Conservation (phyloP, 2,797 vertebrate species). For the Sylvilagus floridanus region DNA sequence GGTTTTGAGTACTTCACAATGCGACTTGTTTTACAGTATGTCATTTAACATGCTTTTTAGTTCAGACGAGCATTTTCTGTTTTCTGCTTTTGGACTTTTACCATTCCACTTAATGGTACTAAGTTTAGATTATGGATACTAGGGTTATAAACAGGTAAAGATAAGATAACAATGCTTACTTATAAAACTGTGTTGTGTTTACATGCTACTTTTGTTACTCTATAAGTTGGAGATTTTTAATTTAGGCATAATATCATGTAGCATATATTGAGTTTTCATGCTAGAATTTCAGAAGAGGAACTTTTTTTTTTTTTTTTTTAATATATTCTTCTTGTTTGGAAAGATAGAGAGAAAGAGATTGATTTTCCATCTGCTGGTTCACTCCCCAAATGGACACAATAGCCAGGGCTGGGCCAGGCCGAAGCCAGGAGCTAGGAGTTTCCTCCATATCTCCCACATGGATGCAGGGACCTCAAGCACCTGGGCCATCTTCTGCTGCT, state of each 20-base stretch:
- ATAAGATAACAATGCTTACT: neutral
- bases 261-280: conserved; percentile 33
- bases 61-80: neutral
- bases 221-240: neutral
- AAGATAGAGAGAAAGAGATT: too few species aligned
- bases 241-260: neutral
- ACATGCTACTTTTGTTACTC: neutral
- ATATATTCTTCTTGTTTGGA: too few species aligned
- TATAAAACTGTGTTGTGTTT: neutral
- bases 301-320: too few species aligned
- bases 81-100: neutral
- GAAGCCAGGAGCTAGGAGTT: too few species aligned
- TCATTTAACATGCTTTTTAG: conserved; percentile 37
- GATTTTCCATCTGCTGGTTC: too few species aligned
- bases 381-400: too few species aligned
- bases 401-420: too few species aligned
- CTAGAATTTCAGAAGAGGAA: conserved; percentile 25
- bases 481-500: too few species aligned
- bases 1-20: neutral
- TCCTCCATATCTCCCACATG: too few species aligned
- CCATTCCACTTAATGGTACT: neutral
- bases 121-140: neutral
- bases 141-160: conserved; percentile 26
- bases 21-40: neutral
- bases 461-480: too few species aligned